A percentile compares a stretch with the other conserved stretches of the same genome.
These are phyloP conservation scores for Cygnus buccinator DNA, from an alignment of 2,113 vertebrate genomes.

Conservation along the genomic window DNA sequence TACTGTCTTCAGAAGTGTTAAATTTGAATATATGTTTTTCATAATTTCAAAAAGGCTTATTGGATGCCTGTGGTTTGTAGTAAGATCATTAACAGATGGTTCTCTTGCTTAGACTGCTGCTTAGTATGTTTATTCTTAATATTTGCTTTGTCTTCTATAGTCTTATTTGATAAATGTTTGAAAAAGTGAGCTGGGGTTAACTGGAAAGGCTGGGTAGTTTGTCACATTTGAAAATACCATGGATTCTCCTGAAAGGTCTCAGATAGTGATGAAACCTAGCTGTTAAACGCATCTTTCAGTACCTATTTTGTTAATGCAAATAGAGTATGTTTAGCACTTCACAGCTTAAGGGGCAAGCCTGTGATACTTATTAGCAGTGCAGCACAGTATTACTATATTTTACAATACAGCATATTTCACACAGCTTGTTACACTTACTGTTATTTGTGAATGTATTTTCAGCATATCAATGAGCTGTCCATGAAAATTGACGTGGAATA, in stretches of 20 bases:
- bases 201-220: not conserved
- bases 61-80: not conserved
- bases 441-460: slow-evolving; percentile 68
- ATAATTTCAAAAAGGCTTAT: not conserved
- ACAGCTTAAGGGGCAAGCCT: not conserved
- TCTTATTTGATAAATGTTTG: not conserved
- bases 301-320: not conserved
- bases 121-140: not conserved
- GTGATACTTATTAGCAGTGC: not conserved
- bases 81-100: not conserved
- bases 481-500: slow-evolving; percentile 96
- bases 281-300: not conserved
- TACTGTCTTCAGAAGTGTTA: not conserved
- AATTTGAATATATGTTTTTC: not conserved
- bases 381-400: not conserved
- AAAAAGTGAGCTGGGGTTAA: not conserved
- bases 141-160: not conserved
- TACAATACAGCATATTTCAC: not conserved
- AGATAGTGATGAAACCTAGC: not conserved
- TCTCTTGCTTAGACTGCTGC: not conserved
- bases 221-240: not conserved
- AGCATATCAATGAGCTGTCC: slow-evolving; percentile 97
- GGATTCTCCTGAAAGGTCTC: not conserved
- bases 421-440: not conserved
- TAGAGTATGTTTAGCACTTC: not conserved